Percentiles rank a stretch among this genome's conserved stretches.
Evolutionary conservation across 2,888 invertebrate genomes (phyloP).

Genomic region (Zele albiditarsus): DNA sequence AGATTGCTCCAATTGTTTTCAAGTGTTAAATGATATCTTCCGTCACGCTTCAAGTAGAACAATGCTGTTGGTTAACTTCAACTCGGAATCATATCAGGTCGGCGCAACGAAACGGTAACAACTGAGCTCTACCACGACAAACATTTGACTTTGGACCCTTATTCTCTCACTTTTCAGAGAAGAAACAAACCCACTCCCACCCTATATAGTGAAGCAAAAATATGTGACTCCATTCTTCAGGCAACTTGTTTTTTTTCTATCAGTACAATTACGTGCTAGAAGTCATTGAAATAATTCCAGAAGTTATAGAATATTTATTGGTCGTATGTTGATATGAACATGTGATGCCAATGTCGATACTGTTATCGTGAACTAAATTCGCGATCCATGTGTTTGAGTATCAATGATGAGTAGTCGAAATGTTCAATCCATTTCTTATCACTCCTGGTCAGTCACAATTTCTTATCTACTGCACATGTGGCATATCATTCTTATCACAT

Average conservation of each 20-base stretch:
- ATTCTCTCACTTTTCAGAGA: constrained; percentile 58
- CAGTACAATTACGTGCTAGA: too few species aligned
- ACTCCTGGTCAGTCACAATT: background rate
- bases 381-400: too few species aligned
- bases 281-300: too few species aligned
- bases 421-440: background rate
- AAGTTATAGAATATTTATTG: too few species aligned
- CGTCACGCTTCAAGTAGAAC: constrained; percentile 27
- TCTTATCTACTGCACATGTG: background rate
- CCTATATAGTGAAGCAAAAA: constrained; percentile 33
- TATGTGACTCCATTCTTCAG: background rate
- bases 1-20: background rate
- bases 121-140: constrained; percentile 55
- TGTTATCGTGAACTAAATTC: too few species aligned
- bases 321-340: too few species aligned
- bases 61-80: constrained; percentile 18
- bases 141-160: constrained; percentile 65
- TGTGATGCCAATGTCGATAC: too few species aligned
- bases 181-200: constrained; percentile 53
- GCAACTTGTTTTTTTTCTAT: background rate
- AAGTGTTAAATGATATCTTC: constrained; percentile 9
- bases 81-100: constrained; percentile 45
- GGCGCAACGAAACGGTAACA: constrained; percentile 52
- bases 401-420: background rate
- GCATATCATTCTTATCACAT: background rate